phyloP scores from a whole-genome alignment of 2,113 vertebrate species.

The Catharus fuscescens region DNA sequence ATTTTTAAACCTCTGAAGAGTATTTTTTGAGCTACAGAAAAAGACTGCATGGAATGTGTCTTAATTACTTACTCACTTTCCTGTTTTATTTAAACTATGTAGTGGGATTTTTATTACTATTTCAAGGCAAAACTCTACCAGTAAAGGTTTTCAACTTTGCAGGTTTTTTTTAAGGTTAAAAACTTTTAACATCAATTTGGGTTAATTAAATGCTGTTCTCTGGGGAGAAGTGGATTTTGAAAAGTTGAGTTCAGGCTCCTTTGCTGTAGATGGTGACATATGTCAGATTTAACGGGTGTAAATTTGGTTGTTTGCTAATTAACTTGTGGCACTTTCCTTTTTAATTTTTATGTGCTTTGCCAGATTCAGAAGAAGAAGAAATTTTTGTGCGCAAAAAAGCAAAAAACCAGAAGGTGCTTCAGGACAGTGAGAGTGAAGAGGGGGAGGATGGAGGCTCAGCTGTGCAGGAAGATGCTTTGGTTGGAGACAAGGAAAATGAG shows the following conservation, averaged over 20 bases:
- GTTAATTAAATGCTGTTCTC: neutral
- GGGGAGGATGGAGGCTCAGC: conserved; percentile 57
- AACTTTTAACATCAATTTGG: neutral
- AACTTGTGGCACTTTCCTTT: neutral
- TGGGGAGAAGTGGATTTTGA: neutral
- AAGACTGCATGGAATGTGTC: neutral
- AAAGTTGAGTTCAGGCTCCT: neutral
- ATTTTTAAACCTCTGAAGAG: neutral
- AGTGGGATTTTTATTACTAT: neutral
- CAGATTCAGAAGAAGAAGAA: conserved; percentile 92
- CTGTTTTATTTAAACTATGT: neutral
- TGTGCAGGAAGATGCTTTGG: conserved; percentile 2
- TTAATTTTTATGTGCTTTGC: neutral
- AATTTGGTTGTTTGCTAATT: neutral
- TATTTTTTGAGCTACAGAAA: neutral
- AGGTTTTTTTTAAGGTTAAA: neutral
- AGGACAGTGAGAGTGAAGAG: conserved; percentile 87
- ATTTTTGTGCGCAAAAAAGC: conserved; percentile 80
- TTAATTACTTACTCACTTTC: neutral
- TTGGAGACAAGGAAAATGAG: conserved; percentile 31
- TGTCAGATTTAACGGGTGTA: rapidly evolving
- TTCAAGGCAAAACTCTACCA: neutral
- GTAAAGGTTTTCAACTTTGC: conserved; percentile 22
- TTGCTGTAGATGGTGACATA: neutral
- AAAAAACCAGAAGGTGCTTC: conserved; percentile 79